phyloP scores from a whole-genome alignment of 2,888 invertebrate species.

The Isotomurus palustris region DNA sequence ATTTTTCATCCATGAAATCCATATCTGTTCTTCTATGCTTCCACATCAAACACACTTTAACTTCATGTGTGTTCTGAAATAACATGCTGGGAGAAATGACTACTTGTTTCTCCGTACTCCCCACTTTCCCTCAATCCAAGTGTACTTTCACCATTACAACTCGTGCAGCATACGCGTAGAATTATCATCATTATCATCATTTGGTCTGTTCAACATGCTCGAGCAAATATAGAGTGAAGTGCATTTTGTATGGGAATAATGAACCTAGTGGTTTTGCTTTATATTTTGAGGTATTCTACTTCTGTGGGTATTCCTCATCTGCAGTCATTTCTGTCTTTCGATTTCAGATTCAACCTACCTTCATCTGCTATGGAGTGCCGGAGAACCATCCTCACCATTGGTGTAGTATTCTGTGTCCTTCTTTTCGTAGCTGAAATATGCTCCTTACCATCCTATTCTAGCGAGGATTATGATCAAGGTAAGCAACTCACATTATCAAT shows the following conservation, averaged over 20 bases:
- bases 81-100: too few relatives aligned
- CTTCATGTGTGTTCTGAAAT: too few relatives aligned
- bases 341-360: neutral
- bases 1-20: too few relatives aligned
- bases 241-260: too few relatives aligned
- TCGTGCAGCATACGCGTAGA: too few relatives aligned
- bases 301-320: neutral
- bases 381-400: conserved; percentile 33
- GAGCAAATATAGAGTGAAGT: neutral
- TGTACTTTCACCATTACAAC: too few relatives aligned
- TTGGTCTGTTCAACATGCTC: neutral
- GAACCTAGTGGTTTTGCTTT: neutral
- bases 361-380: conserved; percentile 37
- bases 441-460: conserved; percentile 35
- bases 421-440: conserved; percentile 40
- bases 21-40: too few relatives aligned
- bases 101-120: too few relatives aligned
- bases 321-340: neutral
- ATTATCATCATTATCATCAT: neutral
- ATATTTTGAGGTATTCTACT: neutral
- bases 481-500: too few relatives aligned
- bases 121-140: too few relatives aligned
- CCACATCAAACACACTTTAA: too few relatives aligned
- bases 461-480: conserved; percentile 44
- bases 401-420: conserved; percentile 39